Conservation (phyloP, 2,113 vertebrate species). For the Calidris pygmaea region DNA sequence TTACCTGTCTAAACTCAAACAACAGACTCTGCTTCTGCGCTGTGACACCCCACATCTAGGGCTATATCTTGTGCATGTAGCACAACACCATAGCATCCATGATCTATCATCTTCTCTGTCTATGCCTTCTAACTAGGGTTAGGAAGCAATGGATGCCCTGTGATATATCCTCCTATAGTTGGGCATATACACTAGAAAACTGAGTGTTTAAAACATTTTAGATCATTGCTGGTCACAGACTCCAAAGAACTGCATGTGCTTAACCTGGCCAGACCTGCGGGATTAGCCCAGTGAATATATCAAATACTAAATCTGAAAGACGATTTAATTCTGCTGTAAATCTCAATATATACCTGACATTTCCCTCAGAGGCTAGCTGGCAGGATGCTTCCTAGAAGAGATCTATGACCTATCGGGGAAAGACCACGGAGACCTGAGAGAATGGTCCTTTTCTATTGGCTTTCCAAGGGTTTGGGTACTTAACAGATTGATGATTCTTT, state of each 20-base stretch:
- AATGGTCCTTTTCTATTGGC: background rate
- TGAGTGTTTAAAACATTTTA: background rate
- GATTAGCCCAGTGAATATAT: background rate
- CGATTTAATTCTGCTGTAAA: background rate
- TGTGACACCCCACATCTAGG: background rate
- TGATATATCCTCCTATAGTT: background rate
- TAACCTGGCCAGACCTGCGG: background rate
- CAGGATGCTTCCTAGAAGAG: background rate
- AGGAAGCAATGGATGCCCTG: background rate
- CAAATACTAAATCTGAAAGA: background rate
- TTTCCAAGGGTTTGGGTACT: background rate
- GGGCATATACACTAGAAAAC: background rate
- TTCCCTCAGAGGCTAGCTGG: background rate
- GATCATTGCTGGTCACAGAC: background rate
- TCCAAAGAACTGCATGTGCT: accelerated
- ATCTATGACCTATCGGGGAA: background rate
- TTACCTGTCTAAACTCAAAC: background rate
- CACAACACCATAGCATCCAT: accelerated
- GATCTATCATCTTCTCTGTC: no score
- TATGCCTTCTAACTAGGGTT: background rate
- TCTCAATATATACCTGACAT: background rate
- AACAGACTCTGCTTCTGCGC: background rate
- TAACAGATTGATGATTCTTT: background rate
- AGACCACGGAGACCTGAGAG: background rate
- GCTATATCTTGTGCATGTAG: accelerated